Percentiles rank a stretch among this genome's conserved stretches.
Evolutionary conservation across 2,888 invertebrate species (phyloP).

Genomic region (Pyralis farinalis): DNA sequence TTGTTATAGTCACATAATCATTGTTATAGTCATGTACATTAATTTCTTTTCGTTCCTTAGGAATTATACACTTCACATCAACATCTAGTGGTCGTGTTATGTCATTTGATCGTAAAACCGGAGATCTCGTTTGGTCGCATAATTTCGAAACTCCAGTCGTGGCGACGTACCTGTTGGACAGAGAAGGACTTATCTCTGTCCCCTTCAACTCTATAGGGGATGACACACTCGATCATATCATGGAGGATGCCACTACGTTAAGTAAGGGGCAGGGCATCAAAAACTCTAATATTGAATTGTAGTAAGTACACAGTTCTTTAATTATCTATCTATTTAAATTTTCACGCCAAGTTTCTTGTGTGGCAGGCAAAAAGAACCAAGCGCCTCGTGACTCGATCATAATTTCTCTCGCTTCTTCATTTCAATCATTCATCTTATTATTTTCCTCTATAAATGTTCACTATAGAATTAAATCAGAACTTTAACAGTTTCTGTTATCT

Average conservation of each 20-base stretch:
- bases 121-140: slow-evolving; percentile 92
- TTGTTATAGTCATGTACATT: no score
- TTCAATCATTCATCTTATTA: no score
- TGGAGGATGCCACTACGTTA: slow-evolving; percentile 79
- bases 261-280: slow-evolving; percentile 81
- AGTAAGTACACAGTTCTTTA: no score
- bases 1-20: no score
- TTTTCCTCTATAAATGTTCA: no score
- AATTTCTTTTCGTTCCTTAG: slow-evolving; percentile 60
- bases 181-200: slow-evolving; percentile 89
- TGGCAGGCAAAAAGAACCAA: no score
- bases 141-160: slow-evolving; percentile 95
- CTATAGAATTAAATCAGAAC: no score
- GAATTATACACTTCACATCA: slow-evolving; percentile 93
- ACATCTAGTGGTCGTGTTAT: slow-evolving; percentile 93
- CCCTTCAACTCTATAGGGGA: slow-evolving; percentile 95
- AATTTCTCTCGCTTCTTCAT: no score
- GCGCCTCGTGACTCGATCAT: no score
- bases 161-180: slow-evolving; percentile 90
- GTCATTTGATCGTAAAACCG: slow-evolving; percentile 91
- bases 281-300: slow-evolving; percentile 81
- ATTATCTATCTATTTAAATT: no score
- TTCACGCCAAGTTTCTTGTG: no score
- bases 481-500: no score
- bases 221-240: slow-evolving; percentile 87